Evolutionary conservation across 2,113 vertebrate genomes (phyloP).

Genomic region (Neodon shergylaensis): DNA sequence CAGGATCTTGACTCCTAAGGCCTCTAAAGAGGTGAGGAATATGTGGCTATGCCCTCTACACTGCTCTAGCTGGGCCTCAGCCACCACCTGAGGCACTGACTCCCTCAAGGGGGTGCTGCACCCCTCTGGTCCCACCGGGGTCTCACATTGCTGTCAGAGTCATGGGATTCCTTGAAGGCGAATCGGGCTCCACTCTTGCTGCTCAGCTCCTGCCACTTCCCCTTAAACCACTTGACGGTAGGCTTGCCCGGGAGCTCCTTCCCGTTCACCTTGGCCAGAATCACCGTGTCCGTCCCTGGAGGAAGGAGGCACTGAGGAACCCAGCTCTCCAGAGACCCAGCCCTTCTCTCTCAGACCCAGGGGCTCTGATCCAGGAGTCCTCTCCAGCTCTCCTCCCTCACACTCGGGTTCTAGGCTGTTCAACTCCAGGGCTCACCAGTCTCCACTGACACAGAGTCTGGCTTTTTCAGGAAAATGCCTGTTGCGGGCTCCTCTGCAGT

Average conservation of each 20-base stretch:
- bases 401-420: background rate
- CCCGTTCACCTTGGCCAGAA: constrained; percentile 89
- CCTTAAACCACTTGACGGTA: constrained; percentile 92
- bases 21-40: background rate
- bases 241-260: constrained; percentile 87
- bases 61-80: background rate
- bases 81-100: background rate
- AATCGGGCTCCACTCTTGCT: constrained; percentile 92
- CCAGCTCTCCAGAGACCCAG: background rate
- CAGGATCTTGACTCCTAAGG: background rate
- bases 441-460: constrained; percentile 82
- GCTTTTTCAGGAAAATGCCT: constrained; percentile 88
- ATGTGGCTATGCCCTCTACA: accelerated
- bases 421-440: constrained; percentile 78
- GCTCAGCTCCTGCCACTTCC: constrained; percentile 93
- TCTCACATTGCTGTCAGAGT: constrained; percentile 91
- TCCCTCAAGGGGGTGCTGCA: background rate
- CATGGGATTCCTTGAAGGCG: constrained; percentile 90
- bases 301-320: background rate
- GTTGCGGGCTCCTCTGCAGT: constrained; percentile 75
- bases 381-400: background rate
- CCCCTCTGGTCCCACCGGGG: accelerated
- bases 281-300: constrained; percentile 86
- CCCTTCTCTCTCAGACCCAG: background rate
- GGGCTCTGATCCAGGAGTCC: background rate